A percentile compares a stretch with the other conserved stretches of the same genome.
Evolutionary conservation across 2,113 vertebrate species (phyloP).

Genomic region (Hypomesus transpacificus): DNA sequence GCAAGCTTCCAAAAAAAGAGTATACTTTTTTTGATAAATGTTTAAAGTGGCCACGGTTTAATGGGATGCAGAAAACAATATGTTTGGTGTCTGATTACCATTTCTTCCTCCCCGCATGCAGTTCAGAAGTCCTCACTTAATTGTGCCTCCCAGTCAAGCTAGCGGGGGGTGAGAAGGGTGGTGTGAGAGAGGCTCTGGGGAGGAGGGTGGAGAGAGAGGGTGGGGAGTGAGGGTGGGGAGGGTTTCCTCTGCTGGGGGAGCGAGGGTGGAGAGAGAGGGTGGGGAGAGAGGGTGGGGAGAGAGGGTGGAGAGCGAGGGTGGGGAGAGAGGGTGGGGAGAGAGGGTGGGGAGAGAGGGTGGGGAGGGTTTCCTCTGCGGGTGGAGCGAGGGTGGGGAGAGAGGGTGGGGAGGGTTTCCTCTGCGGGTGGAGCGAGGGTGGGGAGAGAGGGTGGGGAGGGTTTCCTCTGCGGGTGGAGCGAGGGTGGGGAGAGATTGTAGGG

Average conservation of each 20-base stretch:
- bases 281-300: not conserved
- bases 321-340: no score
- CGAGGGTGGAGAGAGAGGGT: not conserved
- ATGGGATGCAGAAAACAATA: slow-evolving; percentile 56
- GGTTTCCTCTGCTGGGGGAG: not conserved
- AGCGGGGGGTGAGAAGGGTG: slow-evolving; percentile 13
- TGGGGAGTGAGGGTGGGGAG: not conserved
- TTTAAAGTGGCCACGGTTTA: slow-evolving; percentile 49
- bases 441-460: not conserved
- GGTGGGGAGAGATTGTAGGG: no score
- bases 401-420: not conserved
- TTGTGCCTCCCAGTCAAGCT: slow-evolving; percentile 49
- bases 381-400: no score
- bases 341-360: not conserved
- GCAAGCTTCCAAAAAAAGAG: slow-evolving; percentile 20
- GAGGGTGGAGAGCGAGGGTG: not conserved
- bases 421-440: not conserved
- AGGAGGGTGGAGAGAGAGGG: not conserved
- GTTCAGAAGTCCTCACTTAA: slow-evolving; percentile 52
- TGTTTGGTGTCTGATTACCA: slow-evolving; percentile 51
- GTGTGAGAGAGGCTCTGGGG: not conserved
- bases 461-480: not conserved
- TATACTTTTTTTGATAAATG: slow-evolving; percentile 53
- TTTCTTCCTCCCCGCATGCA: slow-evolving; percentile 18
- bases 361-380: not conserved